Percentiles rank a stretch among this genome's conserved stretches.
Evolutionary conservation across 1,140 invertebrate species (phyloP).

Genomic region (Argopecten irradians): DNA sequence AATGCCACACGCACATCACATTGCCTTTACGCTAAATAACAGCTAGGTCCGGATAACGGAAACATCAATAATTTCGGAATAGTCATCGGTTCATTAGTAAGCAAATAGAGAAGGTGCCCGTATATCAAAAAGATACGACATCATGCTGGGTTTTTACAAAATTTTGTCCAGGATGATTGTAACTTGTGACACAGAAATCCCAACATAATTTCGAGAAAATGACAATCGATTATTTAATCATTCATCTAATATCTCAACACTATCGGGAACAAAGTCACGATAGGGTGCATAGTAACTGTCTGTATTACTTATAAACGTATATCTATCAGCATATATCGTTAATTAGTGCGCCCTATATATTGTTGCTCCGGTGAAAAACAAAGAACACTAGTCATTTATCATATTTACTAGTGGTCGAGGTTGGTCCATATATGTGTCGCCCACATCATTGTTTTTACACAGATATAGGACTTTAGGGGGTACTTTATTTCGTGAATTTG

Average conservation of each 20-base stretch:
- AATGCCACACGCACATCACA: slow-evolving; percentile 4
- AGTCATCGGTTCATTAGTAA: neutral
- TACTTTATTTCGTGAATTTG: too few relatives aligned
- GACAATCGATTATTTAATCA: slow-evolving; percentile 2
- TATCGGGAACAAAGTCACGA: neutral
- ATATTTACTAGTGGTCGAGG: too few relatives aligned
- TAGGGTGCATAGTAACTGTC: neutral
- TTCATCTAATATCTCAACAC: neutral
- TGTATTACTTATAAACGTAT: neutral
- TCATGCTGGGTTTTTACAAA: neutral
- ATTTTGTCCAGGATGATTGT: neutral
- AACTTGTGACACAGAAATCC: neutral
- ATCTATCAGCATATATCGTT: neutral
- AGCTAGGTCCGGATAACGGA: neutral
- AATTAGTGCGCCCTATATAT: too few relatives aligned
- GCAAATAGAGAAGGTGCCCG: slow-evolving; percentile 6
- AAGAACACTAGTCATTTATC: too few relatives aligned
- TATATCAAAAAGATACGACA: neutral
- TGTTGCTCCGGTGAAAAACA: too few relatives aligned
- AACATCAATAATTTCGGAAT: slow-evolving; percentile 5
- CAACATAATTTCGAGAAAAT: slow-evolving; percentile 23
- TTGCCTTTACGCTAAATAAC: neutral
- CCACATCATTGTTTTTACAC: too few relatives aligned
- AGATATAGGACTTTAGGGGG: too few relatives aligned
- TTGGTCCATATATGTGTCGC: too few relatives aligned